Evolutionary conservation across 2,888 invertebrate genomes (phyloP).

Genomic region (Agrochola macilenta): DNA sequence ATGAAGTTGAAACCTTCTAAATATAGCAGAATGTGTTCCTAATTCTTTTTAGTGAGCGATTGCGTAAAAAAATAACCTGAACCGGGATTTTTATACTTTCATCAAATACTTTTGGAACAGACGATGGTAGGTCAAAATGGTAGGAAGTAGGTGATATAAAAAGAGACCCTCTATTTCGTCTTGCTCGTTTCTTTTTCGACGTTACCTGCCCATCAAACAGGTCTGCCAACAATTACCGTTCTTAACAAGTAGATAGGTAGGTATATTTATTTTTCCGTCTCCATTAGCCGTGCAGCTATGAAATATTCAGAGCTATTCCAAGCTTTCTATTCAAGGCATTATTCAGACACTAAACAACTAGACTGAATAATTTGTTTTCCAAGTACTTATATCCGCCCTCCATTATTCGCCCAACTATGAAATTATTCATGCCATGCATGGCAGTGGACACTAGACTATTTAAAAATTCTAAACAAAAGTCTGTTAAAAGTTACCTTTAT

Average conservation of each 20-base stretch:
- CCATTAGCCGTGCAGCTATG: not conserved
- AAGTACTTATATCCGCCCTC: constrained; percentile 1
- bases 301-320: constrained; percentile 15
- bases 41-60: not conserved
- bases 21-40: not conserved
- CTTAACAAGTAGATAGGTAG: not conserved
- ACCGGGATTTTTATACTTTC: not conserved
- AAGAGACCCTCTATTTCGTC: not conserved
- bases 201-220: not conserved
- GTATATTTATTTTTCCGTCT: not conserved
- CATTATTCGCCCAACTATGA: constrained; percentile 24
- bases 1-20: not conserved
- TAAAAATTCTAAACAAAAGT: constrained; percentile 2
- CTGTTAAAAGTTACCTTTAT: not conserved
- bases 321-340: constrained; percentile 13
- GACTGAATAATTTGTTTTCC: constrained; percentile 24
- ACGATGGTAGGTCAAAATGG: not conserved
- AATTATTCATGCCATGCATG: constrained; percentile 40
- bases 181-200: not conserved
- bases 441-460: constrained; percentile 1
- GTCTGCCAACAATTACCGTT: constrained; percentile 6
- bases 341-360: constrained; percentile 8
- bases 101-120: not conserved
- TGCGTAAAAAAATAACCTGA: not conserved
- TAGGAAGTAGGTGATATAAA: not conserved